These are phyloP conservation scores for Lophius americanus DNA, from an alignment of 2,797 vertebrate species.

Conservation along the genomic window DNA sequence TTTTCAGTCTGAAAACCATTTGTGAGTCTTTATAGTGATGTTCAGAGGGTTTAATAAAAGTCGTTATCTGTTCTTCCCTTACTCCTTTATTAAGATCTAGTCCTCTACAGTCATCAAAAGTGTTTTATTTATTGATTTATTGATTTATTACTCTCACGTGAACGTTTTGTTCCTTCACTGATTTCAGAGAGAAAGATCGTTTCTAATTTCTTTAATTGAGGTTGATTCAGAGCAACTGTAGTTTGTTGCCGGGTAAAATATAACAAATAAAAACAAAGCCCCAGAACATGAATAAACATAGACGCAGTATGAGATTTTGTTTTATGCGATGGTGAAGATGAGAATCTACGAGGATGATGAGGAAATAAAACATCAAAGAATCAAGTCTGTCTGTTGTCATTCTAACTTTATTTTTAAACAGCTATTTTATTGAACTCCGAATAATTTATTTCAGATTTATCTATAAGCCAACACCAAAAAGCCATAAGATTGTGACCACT, in stretches of 20 bases:
- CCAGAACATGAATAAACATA: slow-evolving; percentile 48
- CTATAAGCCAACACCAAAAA: no score
- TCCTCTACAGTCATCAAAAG: slow-evolving; percentile 24
- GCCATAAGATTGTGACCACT: background rate
- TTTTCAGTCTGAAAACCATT: slow-evolving; percentile 25
- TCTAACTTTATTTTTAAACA: slow-evolving; percentile 25
- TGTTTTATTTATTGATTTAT: slow-evolving; percentile 34
- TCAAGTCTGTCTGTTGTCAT: background rate
- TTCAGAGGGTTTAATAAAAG: slow-evolving; percentile 26
- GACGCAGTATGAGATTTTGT: slow-evolving; percentile 54
- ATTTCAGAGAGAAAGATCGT: slow-evolving; percentile 37
- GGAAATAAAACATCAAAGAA: slow-evolving; percentile 62
- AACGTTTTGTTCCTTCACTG: slow-evolving; percentile 11
- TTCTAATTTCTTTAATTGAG: slow-evolving; percentile 43
- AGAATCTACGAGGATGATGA: slow-evolving; percentile 26
- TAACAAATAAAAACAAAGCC: slow-evolving; percentile 35
- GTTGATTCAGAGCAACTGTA: slow-evolving; percentile 37
- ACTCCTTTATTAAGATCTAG: slow-evolving; percentile 27
- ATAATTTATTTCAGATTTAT: slow-evolving; percentile 15
- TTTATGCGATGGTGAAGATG: slow-evolving; percentile 30
- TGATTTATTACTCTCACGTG: slow-evolving; percentile 51
- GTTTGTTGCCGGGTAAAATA: slow-evolving; percentile 32
- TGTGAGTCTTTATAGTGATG: slow-evolving; percentile 37
- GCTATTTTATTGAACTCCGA: slow-evolving; percentile 7
- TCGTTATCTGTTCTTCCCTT: slow-evolving; percentile 25